Base-by-base conservation (phyloP, 1,140 invertebrate species). In the Sinella curviseta region DNA sequence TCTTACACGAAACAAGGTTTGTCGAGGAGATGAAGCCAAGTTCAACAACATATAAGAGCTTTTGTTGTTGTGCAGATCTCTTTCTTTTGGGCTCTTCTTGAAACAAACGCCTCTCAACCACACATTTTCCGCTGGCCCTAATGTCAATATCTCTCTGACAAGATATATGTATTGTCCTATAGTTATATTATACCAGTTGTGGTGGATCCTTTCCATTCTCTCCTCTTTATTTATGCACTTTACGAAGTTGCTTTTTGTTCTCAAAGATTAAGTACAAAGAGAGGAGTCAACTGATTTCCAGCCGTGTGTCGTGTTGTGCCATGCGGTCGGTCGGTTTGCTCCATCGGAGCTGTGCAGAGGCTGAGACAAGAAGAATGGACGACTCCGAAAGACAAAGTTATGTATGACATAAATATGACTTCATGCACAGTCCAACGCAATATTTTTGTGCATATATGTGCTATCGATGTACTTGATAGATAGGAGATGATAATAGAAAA, bases 201-300 rank as follows among this genome's bases (percentile, higher is more conserved):
- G 65, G 65, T 70, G 65, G 65, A 8, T 31, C 28, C 31, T 30
- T 70, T 70, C 8, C 65, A 31, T 33, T n/a, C n/a, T n/a, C 30
- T 33, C 65, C 26, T 65, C 4, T 65, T 65, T 65, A 17, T 65
- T 26, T 70, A 30, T 70, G 65, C 2, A 70, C 26, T 31, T 30
- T 31, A 33, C 28, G 28, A 70, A 31, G 8, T 30, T 70, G 28
- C 31, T 70, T 70, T 70, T 14, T 33, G 57, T 26, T 26, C 26
- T 65, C 8, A 26, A 65, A 65, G 57, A 65, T 65, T 65, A n/a
- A 65, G 57, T 48, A 20, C 39, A 20, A 8, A 48, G 14, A 31
- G n/a, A 24, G 8, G 26, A 70, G 65, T 70, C 65, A 70, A 70
- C 65, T 70, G 65, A 70, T 70, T 70, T 33, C 65, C 16, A 16